Percentiles rank a stretch among this genome's conserved stretches.
phyloP scores from a whole-genome alignment of 2,888 invertebrate genomes.

The Drosophila histrio region DNA sequence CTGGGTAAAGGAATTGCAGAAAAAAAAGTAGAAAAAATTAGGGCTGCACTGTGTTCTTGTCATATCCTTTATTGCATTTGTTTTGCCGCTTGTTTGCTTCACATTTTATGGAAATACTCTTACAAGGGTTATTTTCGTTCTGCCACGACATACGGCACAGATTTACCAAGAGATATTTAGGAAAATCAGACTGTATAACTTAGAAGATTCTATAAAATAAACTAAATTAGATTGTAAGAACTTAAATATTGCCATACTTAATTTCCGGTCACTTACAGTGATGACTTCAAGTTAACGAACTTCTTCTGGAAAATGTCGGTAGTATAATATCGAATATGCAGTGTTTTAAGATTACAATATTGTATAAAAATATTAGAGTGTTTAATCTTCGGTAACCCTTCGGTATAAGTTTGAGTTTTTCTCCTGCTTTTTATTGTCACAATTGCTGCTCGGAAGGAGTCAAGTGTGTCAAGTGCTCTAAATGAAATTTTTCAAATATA shows the following conservation, averaged over 20 bases:
- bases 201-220: too few species aligned
- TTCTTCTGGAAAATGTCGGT: too few species aligned
- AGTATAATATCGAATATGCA: too few species aligned
- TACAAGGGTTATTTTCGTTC: neutral
- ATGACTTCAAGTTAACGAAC: too few species aligned
- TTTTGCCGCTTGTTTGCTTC: slow-evolving; percentile 38
- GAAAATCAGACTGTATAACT: neutral
- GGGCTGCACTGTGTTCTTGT: slow-evolving; percentile 48
- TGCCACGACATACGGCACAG: too few species aligned
- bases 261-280: too few species aligned
- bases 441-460: slow-evolving; percentile 13
- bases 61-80: slow-evolving; percentile 73
- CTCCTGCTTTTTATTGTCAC: neutral
- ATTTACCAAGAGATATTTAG: neutral
- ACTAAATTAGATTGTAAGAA: neutral
- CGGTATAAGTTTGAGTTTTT: neutral
- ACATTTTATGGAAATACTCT: neutral
- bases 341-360: neutral
- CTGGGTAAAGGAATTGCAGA: slow-evolving; percentile 11
- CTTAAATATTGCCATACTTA: neutral
- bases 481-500: slow-evolving; percentile 41
- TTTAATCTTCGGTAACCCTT: neutral
- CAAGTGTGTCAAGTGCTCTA: slow-evolving; percentile 33
- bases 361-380: neutral
- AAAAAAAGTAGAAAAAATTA: neutral